Conservation (phyloP, 35 echinoderm and acorn worm genomes). For the Patiria miniata region DNA sequence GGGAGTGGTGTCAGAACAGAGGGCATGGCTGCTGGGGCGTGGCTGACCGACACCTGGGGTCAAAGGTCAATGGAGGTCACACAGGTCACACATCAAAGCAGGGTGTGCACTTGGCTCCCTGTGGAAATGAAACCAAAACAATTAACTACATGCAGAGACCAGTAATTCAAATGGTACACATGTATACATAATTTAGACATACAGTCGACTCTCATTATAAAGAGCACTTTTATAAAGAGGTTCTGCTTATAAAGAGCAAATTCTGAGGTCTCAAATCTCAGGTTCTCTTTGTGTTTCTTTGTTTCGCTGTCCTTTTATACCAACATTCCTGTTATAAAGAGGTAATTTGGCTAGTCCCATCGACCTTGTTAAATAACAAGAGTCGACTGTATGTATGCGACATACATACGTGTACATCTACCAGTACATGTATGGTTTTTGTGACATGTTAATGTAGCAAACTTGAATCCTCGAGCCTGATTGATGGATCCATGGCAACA, state of each 20-base stretch:
- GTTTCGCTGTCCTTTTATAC: no score
- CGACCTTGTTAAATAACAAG: neutral
- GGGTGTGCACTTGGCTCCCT: neutral
- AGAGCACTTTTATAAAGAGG: no score
- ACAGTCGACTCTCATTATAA: no score
- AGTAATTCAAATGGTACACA: neutral
- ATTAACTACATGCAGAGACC: neutral
- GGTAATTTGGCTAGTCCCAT: no score
- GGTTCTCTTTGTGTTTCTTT: no score
- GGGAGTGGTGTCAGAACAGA: conserved; percentile 7
- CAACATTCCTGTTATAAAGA: no score
- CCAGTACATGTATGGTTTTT: no score
- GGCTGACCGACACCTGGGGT: conserved; percentile 14
- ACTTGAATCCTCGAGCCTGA: no score
- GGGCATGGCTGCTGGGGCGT: neutral
- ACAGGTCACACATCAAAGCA: conserved; percentile 20
- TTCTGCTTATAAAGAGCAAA: no score
- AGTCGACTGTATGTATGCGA: neutral
- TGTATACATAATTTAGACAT: neutral
- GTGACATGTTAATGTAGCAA: no score
- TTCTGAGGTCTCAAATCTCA: no score
- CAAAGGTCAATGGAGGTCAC: conserved; percentile 7
- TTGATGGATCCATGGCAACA: no score
- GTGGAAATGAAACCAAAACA: neutral
- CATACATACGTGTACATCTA: neutral